phyloP scores from a whole-genome alignment of 2,113 vertebrate species.

The Carlito syrichta region DNA sequence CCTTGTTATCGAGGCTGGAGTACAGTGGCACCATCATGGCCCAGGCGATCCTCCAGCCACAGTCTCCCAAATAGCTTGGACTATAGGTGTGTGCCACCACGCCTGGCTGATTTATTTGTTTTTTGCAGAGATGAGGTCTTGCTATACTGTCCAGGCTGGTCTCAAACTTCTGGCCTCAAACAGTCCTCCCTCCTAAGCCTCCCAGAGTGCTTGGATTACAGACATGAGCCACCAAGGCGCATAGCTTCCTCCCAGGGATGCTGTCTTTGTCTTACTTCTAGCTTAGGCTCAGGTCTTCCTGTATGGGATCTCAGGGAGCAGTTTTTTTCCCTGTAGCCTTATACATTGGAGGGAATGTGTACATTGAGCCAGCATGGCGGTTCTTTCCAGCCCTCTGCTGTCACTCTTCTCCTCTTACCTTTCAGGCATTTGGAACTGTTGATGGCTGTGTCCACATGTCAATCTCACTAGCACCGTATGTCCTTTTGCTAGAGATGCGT shows the following conservation, averaged over 20 bases:
- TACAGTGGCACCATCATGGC: no score
- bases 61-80: neutral
- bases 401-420: neutral
- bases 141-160: neutral
- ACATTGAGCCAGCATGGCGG: accelerated
- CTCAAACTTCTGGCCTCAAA: neutral
- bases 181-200: neutral
- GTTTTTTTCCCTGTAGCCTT: neutral
- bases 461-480: neutral
- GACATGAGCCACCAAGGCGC: neutral
- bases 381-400: neutral
- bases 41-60: neutral
- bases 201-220: neutral
- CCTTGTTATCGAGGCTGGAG: no score
- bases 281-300: neutral
- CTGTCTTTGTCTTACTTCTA: neutral
- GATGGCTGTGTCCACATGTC: no score
- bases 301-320: accelerated
- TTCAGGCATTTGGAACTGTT: neutral
- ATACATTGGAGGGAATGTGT: neutral
- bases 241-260: neutral
- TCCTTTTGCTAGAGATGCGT: no score
- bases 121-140: neutral
- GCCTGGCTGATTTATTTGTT: neutral
- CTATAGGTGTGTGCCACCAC: neutral